A percentile compares a stretch with the other conserved stretches of the same genome.
These are phyloP conservation scores for Emydocephalus ijimae DNA, from an alignment of 2,113 vertebrate species.

Conservation along the genomic window DNA sequence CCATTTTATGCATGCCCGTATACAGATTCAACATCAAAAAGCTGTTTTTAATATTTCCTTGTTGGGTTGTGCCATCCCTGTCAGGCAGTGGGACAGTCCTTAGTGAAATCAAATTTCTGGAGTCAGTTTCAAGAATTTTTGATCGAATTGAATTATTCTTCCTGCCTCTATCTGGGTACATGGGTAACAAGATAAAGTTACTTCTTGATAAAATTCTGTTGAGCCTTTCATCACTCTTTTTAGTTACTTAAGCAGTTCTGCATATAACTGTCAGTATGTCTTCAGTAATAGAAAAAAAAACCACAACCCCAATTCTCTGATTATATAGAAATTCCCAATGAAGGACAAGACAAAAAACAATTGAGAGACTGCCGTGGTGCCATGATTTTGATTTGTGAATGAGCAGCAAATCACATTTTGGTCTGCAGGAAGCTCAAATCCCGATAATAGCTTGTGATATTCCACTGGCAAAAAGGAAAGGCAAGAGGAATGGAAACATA, in stretches of 20 bases:
- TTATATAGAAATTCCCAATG: slow-evolving; percentile 19
- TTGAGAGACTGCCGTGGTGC: slow-evolving; percentile 40
- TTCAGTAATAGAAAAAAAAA: slow-evolving; percentile 6
- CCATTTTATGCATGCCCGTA: background rate
- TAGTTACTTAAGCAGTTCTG: background rate
- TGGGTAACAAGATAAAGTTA: background rate
- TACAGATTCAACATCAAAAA: background rate
- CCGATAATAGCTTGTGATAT: slow-evolving; percentile 14
- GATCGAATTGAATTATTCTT: background rate
- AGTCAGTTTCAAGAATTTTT: background rate
- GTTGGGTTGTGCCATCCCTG: background rate
- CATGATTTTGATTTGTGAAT: background rate
- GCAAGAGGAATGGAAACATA: slow-evolving; percentile 37
- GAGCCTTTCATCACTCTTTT: background rate
- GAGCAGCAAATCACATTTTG: slow-evolving; percentile 33
- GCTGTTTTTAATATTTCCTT: background rate
- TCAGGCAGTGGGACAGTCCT: background rate
- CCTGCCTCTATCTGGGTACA: background rate
- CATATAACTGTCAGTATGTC: background rate
- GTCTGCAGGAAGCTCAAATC: slow-evolving; percentile 16
- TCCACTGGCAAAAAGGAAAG: slow-evolving; percentile 40
- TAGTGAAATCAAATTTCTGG: background rate
- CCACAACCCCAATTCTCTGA: background rate
- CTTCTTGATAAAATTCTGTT: background rate
- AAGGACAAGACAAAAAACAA: slow-evolving; percentile 34